Conservation (phyloP, 2,888 invertebrate genomes). For the Napeogenes inachia region DNA sequence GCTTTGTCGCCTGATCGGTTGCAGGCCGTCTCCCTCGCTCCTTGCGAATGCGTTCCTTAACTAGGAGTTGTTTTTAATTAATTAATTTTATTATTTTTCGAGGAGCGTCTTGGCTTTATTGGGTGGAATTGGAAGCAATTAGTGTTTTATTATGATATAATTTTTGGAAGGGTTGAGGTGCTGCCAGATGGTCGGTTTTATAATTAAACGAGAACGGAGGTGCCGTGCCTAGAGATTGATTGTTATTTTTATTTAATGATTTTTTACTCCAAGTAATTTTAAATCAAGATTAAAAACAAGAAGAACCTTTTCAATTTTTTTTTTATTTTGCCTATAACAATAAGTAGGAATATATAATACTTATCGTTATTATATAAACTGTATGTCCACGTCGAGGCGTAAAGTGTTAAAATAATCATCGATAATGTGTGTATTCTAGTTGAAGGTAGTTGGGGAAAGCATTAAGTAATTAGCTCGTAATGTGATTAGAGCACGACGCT, state of each 20-base stretch:
- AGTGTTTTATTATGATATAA: constrained; percentile 78
- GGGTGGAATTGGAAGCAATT: constrained; percentile 73
- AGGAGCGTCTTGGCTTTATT: constrained; percentile 70
- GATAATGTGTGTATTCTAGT: too few relatives aligned
- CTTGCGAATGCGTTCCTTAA: neutral
- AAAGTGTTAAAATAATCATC: too few relatives aligned
- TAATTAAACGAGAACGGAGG: constrained; percentile 20
- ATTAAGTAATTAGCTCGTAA: constrained; percentile 49
- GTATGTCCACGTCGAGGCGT: too few relatives aligned
- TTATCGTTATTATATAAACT: too few relatives aligned
- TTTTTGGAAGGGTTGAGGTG: constrained; percentile 73
- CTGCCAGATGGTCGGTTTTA: constrained; percentile 41
- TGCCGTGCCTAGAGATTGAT: neutral
- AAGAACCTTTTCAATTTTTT: too few relatives aligned
- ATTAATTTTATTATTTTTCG: constrained; percentile 76
- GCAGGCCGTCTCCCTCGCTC: constrained; percentile 11
- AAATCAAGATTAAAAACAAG: neutral
- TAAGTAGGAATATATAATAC: too few relatives aligned
- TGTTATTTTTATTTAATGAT: constrained; percentile 3
- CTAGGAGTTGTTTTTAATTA: constrained; percentile 69
- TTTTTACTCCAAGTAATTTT: neutral
- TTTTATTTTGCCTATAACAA: too few relatives aligned
- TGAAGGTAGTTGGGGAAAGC: constrained; percentile 16
- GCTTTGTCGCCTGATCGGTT: constrained; percentile 18
- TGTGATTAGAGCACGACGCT: constrained; percentile 38